phyloP scores from a whole-genome alignment of 1,140 invertebrate species.

The Drosophila obscura region DNA sequence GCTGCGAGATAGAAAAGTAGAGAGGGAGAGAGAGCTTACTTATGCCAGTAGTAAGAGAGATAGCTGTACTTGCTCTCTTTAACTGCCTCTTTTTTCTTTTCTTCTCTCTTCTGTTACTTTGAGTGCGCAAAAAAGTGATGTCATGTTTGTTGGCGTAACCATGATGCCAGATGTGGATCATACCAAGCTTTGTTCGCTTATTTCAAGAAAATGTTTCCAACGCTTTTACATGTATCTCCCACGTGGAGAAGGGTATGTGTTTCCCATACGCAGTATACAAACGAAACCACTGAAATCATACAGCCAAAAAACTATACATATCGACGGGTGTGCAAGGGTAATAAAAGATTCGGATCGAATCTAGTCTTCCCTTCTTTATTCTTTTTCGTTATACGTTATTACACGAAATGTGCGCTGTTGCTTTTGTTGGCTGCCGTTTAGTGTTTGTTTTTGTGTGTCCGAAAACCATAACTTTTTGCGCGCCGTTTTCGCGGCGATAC shows the following conservation, averaged over 20 bases:
- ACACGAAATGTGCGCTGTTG: constrained; percentile 13
- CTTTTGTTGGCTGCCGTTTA: constrained; percentile 18
- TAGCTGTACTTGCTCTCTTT: constrained; percentile 8
- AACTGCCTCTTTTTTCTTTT: constrained; percentile 10
- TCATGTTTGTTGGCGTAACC: constrained; percentile 75
- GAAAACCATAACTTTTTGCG: constrained; percentile 36
- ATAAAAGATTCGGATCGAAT: not conserved
- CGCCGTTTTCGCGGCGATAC: constrained; percentile 19
- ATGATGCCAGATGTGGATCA: constrained; percentile 72
- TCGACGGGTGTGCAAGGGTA: too few species aligned
- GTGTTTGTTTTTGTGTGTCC: constrained; percentile 72
- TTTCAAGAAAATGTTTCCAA: not conserved
- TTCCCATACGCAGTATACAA: too few species aligned
- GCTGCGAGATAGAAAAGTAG: constrained; percentile 30
- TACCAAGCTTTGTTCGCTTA: constrained; percentile 67
- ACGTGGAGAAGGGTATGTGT: too few species aligned
- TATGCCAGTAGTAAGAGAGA: constrained; percentile 8
- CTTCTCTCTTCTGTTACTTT: constrained; percentile 56
- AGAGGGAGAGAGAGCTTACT: constrained; percentile 11
- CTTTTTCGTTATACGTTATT: too few species aligned
- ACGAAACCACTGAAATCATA: too few species aligned
- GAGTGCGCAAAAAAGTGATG: constrained; percentile 81
- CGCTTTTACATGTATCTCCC: too few species aligned
- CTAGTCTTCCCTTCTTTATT: constrained; percentile 12
- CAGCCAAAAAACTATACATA: too few species aligned